phyloP scores from a whole-genome alignment of 1,140 invertebrate species.

The Lasaia peninsularis region DNA sequence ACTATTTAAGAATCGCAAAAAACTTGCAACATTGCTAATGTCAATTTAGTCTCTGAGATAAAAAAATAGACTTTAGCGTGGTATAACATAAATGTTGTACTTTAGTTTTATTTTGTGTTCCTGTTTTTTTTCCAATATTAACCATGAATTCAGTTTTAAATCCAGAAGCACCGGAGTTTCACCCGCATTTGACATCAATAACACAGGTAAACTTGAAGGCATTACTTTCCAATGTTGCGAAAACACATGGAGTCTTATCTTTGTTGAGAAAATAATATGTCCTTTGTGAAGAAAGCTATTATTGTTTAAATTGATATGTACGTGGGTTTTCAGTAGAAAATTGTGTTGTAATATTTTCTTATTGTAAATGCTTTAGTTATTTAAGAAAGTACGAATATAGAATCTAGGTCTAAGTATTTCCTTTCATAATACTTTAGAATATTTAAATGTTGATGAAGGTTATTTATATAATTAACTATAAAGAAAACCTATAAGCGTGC shows the following conservation, averaged over 20 bases:
- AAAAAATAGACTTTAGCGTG: too few species aligned
- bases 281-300: neutral
- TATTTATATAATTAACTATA: too few species aligned
- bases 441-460: too few species aligned
- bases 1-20: too few species aligned
- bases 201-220: constrained; percentile 44
- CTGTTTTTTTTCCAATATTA: constrained; percentile 28
- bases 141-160: constrained; percentile 56
- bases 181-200: constrained; percentile 44
- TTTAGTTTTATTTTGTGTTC: constrained; percentile 28
- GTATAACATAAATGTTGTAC: constrained; percentile 28
- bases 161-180: constrained; percentile 59
- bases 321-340: too few species aligned
- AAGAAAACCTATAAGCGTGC: too few species aligned
- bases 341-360: neutral
- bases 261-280: constrained; percentile 25
- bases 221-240: constrained; percentile 15
- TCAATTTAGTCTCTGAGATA: too few species aligned
- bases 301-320: too few species aligned
- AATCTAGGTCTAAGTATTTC: neutral
- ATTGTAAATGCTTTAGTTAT: neutral
- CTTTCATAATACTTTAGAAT: too few species aligned
- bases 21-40: too few species aligned
- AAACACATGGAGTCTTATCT: constrained; percentile 8
- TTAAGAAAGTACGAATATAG: too few species aligned